Evolutionary conservation across 2,113 vertebrate species (phyloP).

Genomic region (Pholis gunnellus): DNA sequence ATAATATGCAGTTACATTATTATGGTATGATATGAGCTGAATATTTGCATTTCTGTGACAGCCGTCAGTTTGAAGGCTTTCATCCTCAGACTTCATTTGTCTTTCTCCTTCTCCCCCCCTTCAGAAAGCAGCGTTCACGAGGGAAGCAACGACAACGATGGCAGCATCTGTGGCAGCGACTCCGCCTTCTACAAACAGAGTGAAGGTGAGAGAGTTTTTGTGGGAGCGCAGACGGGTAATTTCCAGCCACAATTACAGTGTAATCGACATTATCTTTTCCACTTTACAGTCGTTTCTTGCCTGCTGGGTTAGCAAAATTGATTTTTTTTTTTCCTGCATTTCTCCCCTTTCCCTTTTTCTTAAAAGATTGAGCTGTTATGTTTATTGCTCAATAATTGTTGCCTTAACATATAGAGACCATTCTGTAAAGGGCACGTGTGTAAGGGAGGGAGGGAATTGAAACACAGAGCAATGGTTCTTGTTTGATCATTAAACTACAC

Average conservation of each 20-base stretch:
- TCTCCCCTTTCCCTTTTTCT: constrained; percentile 18
- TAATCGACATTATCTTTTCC: constrained; percentile 24
- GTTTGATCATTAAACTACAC: constrained; percentile 31
- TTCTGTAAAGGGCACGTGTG: constrained; percentile 2
- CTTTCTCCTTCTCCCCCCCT: constrained; percentile 30
- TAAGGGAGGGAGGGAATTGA: neutral
- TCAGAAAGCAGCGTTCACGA: constrained; percentile 89
- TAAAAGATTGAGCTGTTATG: constrained; percentile 33
- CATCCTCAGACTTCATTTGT: constrained; percentile 13
- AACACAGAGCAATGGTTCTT: neutral
- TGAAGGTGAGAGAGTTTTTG: constrained; percentile 86
- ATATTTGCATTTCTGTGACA: constrained; percentile 46
- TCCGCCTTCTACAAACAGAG: constrained; percentile 93
- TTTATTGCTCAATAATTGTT: constrained; percentile 37
- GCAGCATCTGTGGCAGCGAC: constrained; percentile 93
- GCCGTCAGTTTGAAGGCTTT: constrained; percentile 26
- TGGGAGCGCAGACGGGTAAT: constrained; percentile 15
- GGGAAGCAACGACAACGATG: constrained; percentile 92
- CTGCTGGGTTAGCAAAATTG: neutral
- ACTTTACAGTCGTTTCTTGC: constrained; percentile 5
- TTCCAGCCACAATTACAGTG: constrained; percentile 24
- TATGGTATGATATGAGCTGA: constrained; percentile 28
- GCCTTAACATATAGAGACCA: constrained; percentile 1
- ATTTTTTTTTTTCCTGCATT: constrained; percentile 6
- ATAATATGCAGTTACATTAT: constrained; percentile 6